Conservation (phyloP, 1,140 invertebrate species). For the Lepidostoma basale region DNA sequence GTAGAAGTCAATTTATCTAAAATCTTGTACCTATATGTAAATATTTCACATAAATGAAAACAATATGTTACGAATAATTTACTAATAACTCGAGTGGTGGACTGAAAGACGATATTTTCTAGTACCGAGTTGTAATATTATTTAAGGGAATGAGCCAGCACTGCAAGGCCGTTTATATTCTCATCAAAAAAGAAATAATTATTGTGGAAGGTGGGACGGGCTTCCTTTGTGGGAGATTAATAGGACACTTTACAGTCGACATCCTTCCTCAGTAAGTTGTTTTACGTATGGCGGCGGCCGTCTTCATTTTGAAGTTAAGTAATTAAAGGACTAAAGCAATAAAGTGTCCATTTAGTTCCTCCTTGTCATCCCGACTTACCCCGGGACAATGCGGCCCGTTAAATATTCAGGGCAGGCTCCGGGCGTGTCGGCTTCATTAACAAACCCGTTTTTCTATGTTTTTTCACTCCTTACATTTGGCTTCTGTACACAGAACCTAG, state of each 20-base stretch:
- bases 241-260: neutral
- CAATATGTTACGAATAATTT: too few relatives aligned
- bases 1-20: too few relatives aligned
- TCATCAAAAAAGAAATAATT: too few relatives aligned
- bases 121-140: too few relatives aligned
- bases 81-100: too few relatives aligned
- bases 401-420: constrained; percentile 16
- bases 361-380: constrained; percentile 7
- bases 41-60: too few relatives aligned
- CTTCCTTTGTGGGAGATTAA: too few relatives aligned
- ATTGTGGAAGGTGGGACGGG: too few relatives aligned
- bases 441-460: neutral
- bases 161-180: too few relatives aligned
- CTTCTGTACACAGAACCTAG: neutral
- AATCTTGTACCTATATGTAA: too few relatives aligned
- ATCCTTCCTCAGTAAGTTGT: neutral
- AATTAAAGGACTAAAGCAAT: constrained; percentile 20
- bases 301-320: constrained; percentile 4
- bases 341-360: constrained; percentile 19
- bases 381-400: neutral
- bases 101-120: too few relatives aligned
- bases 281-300: neutral
- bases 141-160: too few relatives aligned
- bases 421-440: constrained; percentile 14
- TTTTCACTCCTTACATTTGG: neutral